Conservation (phyloP, 2,888 invertebrate species). For the Spilosoma lubricipeda region DNA sequence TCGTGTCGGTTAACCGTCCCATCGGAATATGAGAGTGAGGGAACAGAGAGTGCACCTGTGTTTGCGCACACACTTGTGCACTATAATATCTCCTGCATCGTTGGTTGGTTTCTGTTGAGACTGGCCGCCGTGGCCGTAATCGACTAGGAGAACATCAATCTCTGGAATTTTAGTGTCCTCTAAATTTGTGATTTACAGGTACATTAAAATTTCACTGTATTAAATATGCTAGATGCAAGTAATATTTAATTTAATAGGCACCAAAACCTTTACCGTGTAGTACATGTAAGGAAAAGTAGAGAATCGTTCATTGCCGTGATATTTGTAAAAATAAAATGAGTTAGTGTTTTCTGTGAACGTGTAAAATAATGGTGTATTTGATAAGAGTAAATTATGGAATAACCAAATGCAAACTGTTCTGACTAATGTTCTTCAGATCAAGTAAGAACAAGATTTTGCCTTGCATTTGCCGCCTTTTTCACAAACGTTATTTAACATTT, state of each 20-base stretch:
- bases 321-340: conserved; percentile 51
- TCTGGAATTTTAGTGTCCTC: conserved; percentile 49
- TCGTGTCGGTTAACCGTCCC: too few relatives aligned
- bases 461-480: not conserved
- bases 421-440: not conserved
- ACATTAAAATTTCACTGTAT: conserved; percentile 15
- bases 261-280: conserved; percentile 58
- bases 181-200: conserved; percentile 10
- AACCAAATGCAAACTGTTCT: not conserved
- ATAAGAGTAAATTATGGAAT: conserved; percentile 24
- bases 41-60: too few relatives aligned
- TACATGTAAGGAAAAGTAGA: conserved; percentile 69
- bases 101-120: too few relatives aligned
- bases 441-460: not conserved
- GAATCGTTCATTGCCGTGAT: conserved; percentile 63
- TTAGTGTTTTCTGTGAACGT: conserved; percentile 46
- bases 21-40: too few relatives aligned
- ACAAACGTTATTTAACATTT: too few relatives aligned
- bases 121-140: too few relatives aligned
- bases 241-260: conserved; percentile 56
- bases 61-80: too few relatives aligned
- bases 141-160: too few relatives aligned
- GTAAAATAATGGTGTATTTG: conserved; percentile 32
- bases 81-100: too few relatives aligned
- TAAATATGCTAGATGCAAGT: conserved; percentile 46